Conservation (phyloP, 2,113 vertebrate species). For the Parus major region DNA sequence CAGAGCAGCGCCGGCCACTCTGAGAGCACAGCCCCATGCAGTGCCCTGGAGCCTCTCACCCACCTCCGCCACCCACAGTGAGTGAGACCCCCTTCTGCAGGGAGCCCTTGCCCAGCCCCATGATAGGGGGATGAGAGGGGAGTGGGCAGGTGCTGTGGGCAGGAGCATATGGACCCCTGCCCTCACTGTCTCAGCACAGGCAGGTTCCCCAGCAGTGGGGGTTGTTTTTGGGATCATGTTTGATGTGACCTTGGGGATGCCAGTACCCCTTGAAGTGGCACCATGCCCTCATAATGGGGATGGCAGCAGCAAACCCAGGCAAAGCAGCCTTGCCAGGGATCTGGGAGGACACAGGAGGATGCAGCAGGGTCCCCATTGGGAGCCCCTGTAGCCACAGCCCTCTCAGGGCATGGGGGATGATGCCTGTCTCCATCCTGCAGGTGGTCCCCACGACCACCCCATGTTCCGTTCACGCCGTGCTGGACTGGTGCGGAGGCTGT, state of each 20-base stretch:
- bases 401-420: background rate
- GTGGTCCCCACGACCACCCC: background rate
- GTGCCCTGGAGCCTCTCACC: background rate
- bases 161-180: background rate
- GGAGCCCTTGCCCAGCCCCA: background rate
- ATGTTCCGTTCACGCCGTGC: conserved; percentile 67
- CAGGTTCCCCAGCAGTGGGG: background rate
- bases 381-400: background rate
- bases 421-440: background rate
- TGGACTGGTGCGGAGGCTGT: conserved; percentile 54
- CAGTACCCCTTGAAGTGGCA: background rate
- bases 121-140: no score
- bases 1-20: background rate
- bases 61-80: background rate
- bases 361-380: background rate
- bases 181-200: rapidly evolving
- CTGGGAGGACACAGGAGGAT: background rate
- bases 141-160: background rate
- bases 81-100: background rate
- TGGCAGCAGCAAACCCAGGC: background rate
- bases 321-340: background rate
- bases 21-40: background rate
- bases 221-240: background rate
- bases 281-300: rapidly evolving
- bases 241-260: background rate